Base-by-base conservation (phyloP, 2,888 invertebrate genomes). In the Xestia rhomboidea region DNA sequence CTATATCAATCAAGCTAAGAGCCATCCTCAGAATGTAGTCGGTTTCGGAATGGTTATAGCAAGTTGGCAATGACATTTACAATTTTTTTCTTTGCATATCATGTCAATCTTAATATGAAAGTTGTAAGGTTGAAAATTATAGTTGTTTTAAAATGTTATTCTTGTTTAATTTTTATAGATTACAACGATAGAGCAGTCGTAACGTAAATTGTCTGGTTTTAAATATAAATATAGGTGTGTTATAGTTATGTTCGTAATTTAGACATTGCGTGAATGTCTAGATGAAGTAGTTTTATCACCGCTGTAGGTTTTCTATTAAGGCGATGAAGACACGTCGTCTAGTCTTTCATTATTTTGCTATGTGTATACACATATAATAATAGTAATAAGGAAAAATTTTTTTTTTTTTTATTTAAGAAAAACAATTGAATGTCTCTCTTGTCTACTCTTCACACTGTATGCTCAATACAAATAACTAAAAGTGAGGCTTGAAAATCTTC, bases 81-180 rank as follows among this genome's bases (percentile, higher is more conserved):
- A 86, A 84, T 77, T 85, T 87, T 87, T 89, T 86, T 82, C 74
- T 71, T 76, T 86, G 81, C 86, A 81, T 85, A 84, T 88, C 87
- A 86, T 41, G 85, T 80, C 86, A 85, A 89, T 89, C 89, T 90
- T 90, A 89, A 88, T 86, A 87, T 82, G 81, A 83, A 80, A 82
- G 86, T 76, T 81, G 87, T 90, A 90, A 89, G 88, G 88, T 88
- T 74, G 79, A 87, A 86, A 87, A 82, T 83, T 88, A 87, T 87
- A 84, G 86, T 76, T 69, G 83, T 79, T 78, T 82, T 79, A 78
- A 83, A 79, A 72, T 82, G 78, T 85, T 89, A 86, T 86, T 87
- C 79, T 89, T 86, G 86, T 83, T 83, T 73, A 83, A 88, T 87
- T 88, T 88, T 91, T 90, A 91, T 90, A 91, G 92, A 92, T 92